phyloP scores from a whole-genome alignment of 2,797 vertebrate genomes.

The Hephaestus fuliginosus region DNA sequence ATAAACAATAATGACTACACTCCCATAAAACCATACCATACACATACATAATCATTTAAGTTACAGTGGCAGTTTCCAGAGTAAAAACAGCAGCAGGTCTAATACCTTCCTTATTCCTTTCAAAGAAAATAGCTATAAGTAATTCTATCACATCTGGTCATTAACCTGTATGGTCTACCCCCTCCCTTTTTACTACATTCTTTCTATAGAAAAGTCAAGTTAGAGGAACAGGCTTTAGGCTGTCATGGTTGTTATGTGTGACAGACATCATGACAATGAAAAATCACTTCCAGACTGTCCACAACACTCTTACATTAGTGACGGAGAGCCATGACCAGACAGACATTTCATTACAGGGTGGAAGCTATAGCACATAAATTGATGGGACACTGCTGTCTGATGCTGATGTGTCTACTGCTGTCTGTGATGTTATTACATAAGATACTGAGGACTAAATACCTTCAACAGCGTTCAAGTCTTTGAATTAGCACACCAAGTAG shows the following conservation, averaged over 20 bases:
- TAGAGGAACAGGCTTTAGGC: slow-evolving; percentile 53
- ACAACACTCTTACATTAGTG: slow-evolving; percentile 51
- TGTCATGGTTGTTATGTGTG: slow-evolving; percentile 63
- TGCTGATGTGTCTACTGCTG: slow-evolving; percentile 13
- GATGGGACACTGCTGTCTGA: not conserved
- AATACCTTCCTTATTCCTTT: slow-evolving; percentile 49
- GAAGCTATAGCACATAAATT: slow-evolving; percentile 31
- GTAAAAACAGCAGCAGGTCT: slow-evolving; percentile 44
- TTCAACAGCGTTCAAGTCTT: slow-evolving; percentile 33
- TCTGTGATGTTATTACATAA: slow-evolving; percentile 60
- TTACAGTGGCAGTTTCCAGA: slow-evolving; percentile 27
- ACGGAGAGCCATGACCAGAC: slow-evolving; percentile 49
- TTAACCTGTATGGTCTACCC: slow-evolving; percentile 31
- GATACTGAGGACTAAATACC: slow-evolving; percentile 21
- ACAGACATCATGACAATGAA: slow-evolving; percentile 55
- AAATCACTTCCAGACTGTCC: slow-evolving; percentile 62
- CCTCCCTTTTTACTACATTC: slow-evolving; percentile 36
- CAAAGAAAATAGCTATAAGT: slow-evolving; percentile 38
- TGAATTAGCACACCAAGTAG: slow-evolving; percentile 46
- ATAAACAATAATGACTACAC: slow-evolving; percentile 52
- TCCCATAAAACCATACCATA: slow-evolving; percentile 41
- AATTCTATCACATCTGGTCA: slow-evolving; percentile 49
- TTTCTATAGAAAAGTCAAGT: slow-evolving; percentile 41
- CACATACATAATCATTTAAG: slow-evolving; percentile 23
- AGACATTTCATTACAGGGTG: slow-evolving; percentile 43